Evolutionary conservation across 2,888 invertebrate genomes (phyloP), one percentile per base, ranked within the genome.

Genomic region (Tetranychus truncatus): DNA sequence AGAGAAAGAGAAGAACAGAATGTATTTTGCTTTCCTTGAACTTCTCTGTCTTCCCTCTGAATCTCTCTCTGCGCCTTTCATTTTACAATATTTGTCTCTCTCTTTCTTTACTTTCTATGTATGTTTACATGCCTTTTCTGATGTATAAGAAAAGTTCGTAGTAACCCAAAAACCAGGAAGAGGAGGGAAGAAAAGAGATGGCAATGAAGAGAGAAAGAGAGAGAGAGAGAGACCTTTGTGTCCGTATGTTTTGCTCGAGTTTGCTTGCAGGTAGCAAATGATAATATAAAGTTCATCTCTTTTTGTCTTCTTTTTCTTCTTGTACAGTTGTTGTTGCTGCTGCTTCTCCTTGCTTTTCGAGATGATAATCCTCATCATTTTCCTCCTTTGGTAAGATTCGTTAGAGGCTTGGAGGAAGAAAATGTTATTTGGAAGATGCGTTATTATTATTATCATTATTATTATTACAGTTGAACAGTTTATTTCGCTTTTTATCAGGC

Each of bases 41-140:
- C 21, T 44, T 72, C 72, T 46, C 44, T 18, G 8, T 72, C 34
- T 72, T 24, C 44, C 11, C 44, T 44, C 44, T 44, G 18, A n/a
- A 15, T 44, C 44, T n/a, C 44, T 24, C 24, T 24, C 24, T 24
- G 18, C 72, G 18, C 45, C 24, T 24, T 72, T n/a, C n/a, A 20
- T 72, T 24, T 72, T 44, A 21, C 72, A 15, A 11, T 45, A 20
- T 72, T 24, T 72, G 21, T 45, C n/a, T 72, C 72, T 45, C 34
- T 24, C 72, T 72, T 24, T 72, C 72, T 45, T 34, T 46, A 18
- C 11, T 34, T 20, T n/a, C n/a, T 44, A 11, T 15, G n/a, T 20
- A 72, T 72, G 20, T 24, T 20, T 72, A 69, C n/a, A 69, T 24
- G 69, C 69, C n/a, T 24, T 55, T 55, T 15, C 15, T 55, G 55